Conservation (phyloP, 2,113 vertebrate species). For the Sisor rabdophorus region DNA sequence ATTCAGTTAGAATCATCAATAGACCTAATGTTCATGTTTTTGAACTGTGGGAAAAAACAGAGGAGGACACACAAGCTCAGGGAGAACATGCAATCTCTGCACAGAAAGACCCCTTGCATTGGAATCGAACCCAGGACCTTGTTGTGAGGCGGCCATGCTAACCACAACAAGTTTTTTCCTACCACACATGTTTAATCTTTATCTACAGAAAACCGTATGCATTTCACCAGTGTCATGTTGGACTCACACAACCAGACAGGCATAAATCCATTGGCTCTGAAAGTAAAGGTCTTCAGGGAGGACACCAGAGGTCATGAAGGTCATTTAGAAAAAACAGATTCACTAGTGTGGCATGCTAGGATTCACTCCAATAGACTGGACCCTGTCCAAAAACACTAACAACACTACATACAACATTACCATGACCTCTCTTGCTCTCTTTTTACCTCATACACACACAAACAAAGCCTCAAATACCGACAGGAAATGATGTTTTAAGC, state of each 20-base stretch:
- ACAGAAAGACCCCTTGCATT: no score
- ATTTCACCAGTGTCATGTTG: neutral
- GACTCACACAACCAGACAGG: neutral
- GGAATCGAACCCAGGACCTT: no score
- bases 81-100: no score
- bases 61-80: no score
- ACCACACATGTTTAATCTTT: constrained; percentile 14
- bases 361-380: constrained; percentile 80
- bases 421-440: constrained; percentile 41
- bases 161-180: neutral
- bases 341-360: constrained; percentile 73
- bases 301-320: constrained; percentile 57
- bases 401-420: constrained; percentile 71
- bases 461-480: constrained; percentile 4
- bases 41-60: no score
- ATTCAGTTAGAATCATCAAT: no score
- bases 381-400: constrained; percentile 73
- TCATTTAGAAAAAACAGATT: constrained; percentile 65
- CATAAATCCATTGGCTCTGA: constrained; percentile 33
- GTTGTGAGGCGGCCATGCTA: no score
- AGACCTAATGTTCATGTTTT: no score
- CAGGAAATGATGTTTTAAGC: neutral
- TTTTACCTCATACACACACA: constrained; percentile 2
- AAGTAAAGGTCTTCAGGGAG: constrained; percentile 47
- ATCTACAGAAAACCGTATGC: constrained; percentile 18